A percentile compares a stretch with the other conserved stretches of the same genome.
Conservation (phyloP, 2,113 vertebrate species). For the Gracilinanus agilis region DNA sequence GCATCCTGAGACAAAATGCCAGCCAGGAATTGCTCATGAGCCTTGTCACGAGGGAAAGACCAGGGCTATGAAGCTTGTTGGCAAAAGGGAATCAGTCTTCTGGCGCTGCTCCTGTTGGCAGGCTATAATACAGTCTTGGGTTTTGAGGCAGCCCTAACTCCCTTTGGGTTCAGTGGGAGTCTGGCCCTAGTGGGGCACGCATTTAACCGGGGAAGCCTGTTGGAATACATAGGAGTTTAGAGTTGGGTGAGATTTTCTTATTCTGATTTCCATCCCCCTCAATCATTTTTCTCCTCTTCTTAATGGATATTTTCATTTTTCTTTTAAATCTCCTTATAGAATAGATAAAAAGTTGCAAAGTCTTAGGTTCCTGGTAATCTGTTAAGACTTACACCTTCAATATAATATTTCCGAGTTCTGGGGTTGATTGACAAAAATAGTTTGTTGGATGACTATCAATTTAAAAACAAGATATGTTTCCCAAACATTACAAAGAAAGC, state of each 20-base stretch:
- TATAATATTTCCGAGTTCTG: background rate
- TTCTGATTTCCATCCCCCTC: background rate
- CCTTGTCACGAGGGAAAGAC: conserved; percentile 4
- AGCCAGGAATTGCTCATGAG: background rate
- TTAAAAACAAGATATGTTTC: background rate
- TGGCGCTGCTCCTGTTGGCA: background rate
- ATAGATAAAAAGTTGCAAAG: background rate
- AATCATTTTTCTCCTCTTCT: background rate
- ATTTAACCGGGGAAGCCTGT: background rate
- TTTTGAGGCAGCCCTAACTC: background rate
- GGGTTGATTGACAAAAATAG: background rate
- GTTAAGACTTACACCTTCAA: background rate
- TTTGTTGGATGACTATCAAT: background rate
- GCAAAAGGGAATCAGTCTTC: background rate
- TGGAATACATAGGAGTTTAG: background rate
- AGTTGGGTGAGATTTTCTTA: background rate
- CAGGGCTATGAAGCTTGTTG: background rate
- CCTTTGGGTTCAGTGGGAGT: background rate
- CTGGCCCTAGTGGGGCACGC: background rate
- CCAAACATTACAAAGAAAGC: background rate
- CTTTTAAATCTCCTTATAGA: background rate
- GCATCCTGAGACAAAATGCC: background rate
- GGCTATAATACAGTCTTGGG: background rate
- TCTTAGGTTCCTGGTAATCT: background rate
- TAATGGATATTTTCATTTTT: background rate